These are phyloP conservation scores for Disparrhopalites patrizii DNA, from an alignment of 2,888 invertebrate genomes.

Conservation along the genomic window DNA sequence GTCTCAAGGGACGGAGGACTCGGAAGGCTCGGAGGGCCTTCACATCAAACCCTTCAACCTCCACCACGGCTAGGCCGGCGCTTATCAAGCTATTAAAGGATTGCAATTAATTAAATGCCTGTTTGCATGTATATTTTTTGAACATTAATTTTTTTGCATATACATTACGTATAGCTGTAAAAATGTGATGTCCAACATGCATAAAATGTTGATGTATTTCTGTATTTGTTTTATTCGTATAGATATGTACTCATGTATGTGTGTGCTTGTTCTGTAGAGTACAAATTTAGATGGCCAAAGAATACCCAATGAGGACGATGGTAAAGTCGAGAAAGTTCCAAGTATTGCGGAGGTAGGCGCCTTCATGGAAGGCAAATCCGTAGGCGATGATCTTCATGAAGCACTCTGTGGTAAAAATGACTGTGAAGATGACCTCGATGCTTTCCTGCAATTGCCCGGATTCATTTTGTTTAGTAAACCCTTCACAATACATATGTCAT, in stretches of 20 bases:
- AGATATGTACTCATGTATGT: too few species aligned
- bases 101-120: too few species aligned
- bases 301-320: conserved; percentile 61
- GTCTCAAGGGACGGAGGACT: conserved; percentile 59
- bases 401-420: conserved; percentile 61
- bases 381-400: conserved; percentile 61
- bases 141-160: too few species aligned
- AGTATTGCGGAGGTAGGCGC: conserved; percentile 60
- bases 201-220: too few species aligned
- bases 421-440: conserved; percentile 60
- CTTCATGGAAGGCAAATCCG: conserved; percentile 60
- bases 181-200: too few species aligned
- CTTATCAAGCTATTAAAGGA: conserved; percentile 52
- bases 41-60: conserved; percentile 58
- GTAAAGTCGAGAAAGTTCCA: conserved; percentile 61
- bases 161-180: too few species aligned
- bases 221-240: too few species aligned
- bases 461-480: background rate
- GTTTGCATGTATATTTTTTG: too few species aligned
- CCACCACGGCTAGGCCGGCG: conserved; percentile 51
- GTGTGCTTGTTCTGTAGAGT: too few species aligned
- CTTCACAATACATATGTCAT: background rate
- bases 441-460: conserved; percentile 54
- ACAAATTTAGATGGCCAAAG: too few species aligned
- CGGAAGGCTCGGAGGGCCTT: conserved; percentile 62